Conservation (phyloP, 2,888 invertebrate species). For the Ophraella communa region DNA sequence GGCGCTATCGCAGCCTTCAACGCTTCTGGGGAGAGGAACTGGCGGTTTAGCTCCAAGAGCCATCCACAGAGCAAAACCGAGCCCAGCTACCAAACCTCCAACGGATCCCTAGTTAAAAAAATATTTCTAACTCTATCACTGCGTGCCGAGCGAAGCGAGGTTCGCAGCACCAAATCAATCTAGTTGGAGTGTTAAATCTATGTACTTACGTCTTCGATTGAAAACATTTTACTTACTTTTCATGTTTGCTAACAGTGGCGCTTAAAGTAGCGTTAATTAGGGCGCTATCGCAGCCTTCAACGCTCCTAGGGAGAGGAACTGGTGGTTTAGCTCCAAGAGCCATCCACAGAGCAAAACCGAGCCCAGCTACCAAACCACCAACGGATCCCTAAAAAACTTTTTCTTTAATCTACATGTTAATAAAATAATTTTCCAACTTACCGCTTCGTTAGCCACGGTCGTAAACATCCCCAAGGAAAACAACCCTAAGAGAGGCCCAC, state of each 20-base stretch:
- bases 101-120: constrained; percentile 71
- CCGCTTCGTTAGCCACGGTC: constrained; percentile 73
- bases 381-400: constrained; percentile 69
- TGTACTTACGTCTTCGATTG: no score
- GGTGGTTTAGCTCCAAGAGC: constrained; percentile 80
- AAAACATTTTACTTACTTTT: constrained; percentile 23
- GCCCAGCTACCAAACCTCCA: constrained; percentile 68
- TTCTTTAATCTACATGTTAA: no score
- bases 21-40: constrained; percentile 64
- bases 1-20: constrained; percentile 63
- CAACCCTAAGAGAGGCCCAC: constrained; percentile 85
- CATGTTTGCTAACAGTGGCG: background rate
- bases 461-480: constrained; percentile 88
- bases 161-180: no score
- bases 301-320: constrained; percentile 64
- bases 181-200: no score
- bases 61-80: constrained; percentile 79
- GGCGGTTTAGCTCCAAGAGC: constrained; percentile 80
- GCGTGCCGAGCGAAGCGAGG: no score
- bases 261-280: constrained; percentile 8
- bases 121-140: no score
- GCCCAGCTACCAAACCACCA: constrained; percentile 68
- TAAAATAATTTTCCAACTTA: constrained; percentile 50
- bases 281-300: constrained; percentile 63
- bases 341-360: constrained; percentile 79